Conservation (phyloP, 2,888 invertebrate genomes). For the Cryptocephalus primarius region DNA sequence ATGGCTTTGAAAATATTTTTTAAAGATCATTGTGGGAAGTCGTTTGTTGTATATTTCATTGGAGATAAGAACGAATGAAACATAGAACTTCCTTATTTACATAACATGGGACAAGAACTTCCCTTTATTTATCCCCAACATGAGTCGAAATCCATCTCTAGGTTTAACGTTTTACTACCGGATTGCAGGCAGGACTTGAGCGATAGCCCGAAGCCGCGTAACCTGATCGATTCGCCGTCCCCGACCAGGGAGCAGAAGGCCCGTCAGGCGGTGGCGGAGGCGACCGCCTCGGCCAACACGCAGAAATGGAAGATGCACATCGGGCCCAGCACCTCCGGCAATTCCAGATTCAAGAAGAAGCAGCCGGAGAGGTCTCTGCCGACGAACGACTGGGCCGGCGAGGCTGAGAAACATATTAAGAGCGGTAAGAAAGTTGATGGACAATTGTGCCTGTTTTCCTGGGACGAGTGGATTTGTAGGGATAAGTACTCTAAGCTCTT, state of each 20-base stretch:
- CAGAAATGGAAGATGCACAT: constrained; percentile 63
- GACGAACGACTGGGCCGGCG: constrained; percentile 37
- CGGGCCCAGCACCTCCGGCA: constrained; percentile 42
- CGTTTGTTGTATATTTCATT: too few relatives aligned
- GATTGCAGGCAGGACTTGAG: constrained; percentile 26
- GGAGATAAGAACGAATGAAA: too few relatives aligned
- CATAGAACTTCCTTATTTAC: too few relatives aligned
- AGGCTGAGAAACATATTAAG: constrained; percentile 41
- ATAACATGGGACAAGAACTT: too few relatives aligned
- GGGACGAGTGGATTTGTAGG: too few relatives aligned
- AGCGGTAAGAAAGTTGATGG: constrained; percentile 8
- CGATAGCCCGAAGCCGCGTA: constrained; percentile 29
- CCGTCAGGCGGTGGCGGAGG: constrained; percentile 40
- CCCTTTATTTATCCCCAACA: too few relatives aligned
- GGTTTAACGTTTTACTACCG: too few relatives aligned
- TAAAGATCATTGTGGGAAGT: too few relatives aligned
- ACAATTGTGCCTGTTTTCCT: background rate
- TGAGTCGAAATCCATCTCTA: too few relatives aligned
- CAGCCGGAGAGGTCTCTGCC: constrained; percentile 37
- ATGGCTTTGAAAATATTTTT: too few relatives aligned
- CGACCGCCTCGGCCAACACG: constrained; percentile 39
- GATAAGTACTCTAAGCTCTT: background rate
- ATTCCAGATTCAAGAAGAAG: constrained; percentile 50
- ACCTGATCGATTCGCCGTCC: constrained; percentile 34
- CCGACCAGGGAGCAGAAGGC: constrained; percentile 38